phyloP scores from a whole-genome alignment of 2,797 vertebrate genomes.

The Poeciliopsis infans region DNA sequence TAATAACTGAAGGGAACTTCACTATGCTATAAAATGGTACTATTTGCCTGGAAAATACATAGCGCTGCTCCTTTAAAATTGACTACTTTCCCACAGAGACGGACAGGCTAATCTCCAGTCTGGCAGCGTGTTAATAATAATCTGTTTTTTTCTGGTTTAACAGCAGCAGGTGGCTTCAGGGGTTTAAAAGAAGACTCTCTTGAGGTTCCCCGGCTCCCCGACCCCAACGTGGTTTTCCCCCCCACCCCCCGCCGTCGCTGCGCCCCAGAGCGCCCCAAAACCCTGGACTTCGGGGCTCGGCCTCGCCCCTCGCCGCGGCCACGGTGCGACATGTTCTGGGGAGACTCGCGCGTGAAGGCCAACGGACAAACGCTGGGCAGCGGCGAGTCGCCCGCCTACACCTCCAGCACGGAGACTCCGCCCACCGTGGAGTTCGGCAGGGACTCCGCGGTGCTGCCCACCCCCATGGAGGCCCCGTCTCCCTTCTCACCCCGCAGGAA shows the following conservation, averaged over 20 bases:
- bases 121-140: neutral
- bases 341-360: constrained; percentile 79
- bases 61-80: neutral
- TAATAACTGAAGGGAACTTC: too few relatives aligned
- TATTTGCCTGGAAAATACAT: too few relatives aligned
- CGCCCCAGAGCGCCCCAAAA: constrained; percentile 94
- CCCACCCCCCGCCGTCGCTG: constrained; percentile 93
- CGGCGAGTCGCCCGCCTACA: constrained; percentile 88
- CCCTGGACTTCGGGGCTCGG: constrained; percentile 91
- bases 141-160: neutral
- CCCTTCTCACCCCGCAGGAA: constrained; percentile 82
- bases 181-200: constrained; percentile 82
- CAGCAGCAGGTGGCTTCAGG: constrained; percentile 80
- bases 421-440: constrained; percentile 90
- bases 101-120: neutral
- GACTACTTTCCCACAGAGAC: neutral
- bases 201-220: constrained; percentile 91
- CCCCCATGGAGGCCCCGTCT: constrained; percentile 87
- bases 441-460: constrained; percentile 84
- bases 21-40: too few relatives aligned
- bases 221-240: constrained; percentile 93
- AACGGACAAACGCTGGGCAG: constrained; percentile 77
- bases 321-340: constrained; percentile 89
- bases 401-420: constrained; percentile 95
- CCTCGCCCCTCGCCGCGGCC: constrained; percentile 91